These are phyloP conservation scores for Reinhardtius hippoglossoides DNA, from an alignment of 2,113 vertebrate genomes.

Conservation along the genomic window DNA sequence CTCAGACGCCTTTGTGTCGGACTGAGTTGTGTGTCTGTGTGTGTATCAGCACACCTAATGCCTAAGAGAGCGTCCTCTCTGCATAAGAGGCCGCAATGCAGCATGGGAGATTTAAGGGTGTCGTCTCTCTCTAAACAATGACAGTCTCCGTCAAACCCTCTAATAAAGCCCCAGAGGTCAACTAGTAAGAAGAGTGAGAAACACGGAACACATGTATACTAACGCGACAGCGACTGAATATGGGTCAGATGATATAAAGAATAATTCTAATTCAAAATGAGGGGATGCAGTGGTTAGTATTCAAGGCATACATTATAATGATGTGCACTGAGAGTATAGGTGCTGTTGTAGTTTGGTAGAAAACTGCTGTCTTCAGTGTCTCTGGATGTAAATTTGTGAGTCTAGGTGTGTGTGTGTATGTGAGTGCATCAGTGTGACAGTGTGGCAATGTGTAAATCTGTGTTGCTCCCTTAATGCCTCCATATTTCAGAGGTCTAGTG, in stretches of 20 bases:
- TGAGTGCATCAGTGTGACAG: slow-evolving; percentile 57
- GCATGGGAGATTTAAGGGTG: slow-evolving; percentile 91
- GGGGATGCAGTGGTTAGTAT: slow-evolving; percentile 7
- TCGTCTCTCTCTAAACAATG: slow-evolving; percentile 92
- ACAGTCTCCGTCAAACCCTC: slow-evolving; percentile 92
- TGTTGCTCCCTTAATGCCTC: slow-evolving; percentile 77
- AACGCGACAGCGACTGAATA: slow-evolving; percentile 22
- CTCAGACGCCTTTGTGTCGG: slow-evolving; percentile 65
- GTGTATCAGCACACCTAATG: slow-evolving; percentile 17
- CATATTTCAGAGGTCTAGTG: slow-evolving; percentile 79
- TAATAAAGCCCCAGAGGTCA: slow-evolving; percentile 89
- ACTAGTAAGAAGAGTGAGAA: slow-evolving; percentile 22
- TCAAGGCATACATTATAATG: slow-evolving; percentile 29
- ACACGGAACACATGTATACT: not conserved
- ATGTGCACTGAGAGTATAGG: slow-evolving; percentile 30
- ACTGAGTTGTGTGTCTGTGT: slow-evolving; percentile 33
- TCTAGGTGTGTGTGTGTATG: slow-evolving; percentile 34
- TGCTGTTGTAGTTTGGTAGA: slow-evolving; percentile 35
- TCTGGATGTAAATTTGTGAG: slow-evolving; percentile 45
- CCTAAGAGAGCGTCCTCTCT: slow-evolving; percentile 79
- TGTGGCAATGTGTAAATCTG: slow-evolving; percentile 78
- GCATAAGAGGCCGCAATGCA: slow-evolving; percentile 93
- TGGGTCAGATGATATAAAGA: slow-evolving; percentile 35
- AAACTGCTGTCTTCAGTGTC: slow-evolving; percentile 56
- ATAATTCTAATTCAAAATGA: slow-evolving; percentile 36